Conservation (phyloP, 2,797 vertebrate species). For the Mormyrus proboscirostris region DNA sequence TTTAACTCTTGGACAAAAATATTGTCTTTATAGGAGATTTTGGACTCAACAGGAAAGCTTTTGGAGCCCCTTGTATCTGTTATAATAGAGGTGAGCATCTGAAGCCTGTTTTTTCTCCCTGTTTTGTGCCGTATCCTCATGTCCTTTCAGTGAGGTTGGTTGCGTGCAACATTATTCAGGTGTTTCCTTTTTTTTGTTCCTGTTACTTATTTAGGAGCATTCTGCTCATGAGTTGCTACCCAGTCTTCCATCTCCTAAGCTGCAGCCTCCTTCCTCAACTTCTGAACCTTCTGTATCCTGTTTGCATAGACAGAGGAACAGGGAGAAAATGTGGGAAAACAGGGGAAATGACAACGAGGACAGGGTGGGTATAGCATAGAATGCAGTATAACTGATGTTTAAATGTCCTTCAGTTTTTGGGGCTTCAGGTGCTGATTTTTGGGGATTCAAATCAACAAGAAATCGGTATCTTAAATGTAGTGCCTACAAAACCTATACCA, state of each 20-base stretch:
- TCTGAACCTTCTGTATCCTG: conserved; percentile 61
- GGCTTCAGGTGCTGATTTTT: neutral
- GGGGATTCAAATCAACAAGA: neutral
- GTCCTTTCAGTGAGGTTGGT: neutral
- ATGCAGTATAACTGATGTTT: neutral
- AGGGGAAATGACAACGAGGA: conserved; percentile 35
- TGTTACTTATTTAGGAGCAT: conserved; percentile 53
- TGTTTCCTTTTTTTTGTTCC: conserved; percentile 11
- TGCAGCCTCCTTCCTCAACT: conserved; percentile 46
- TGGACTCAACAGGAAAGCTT: conserved; percentile 71
- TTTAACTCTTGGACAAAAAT: neutral
- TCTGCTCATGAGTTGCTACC: conserved; percentile 35
- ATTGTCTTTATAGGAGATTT: conserved; percentile 52
- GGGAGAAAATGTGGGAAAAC: conserved; percentile 34
- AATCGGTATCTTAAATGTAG: neutral
- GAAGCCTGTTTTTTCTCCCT: neutral
- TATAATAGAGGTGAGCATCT: conserved; percentile 44
- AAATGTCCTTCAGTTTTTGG: neutral
- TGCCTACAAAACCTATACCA: neutral
- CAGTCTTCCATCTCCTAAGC: conserved; percentile 26
- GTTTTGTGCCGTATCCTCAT: neutral
- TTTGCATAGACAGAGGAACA: conserved; percentile 55
- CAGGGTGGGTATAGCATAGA: conserved; percentile 43
- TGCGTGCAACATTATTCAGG: neutral
- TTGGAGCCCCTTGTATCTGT: conserved; percentile 53